Percentiles rank a stretch among this genome's conserved stretches.
These are phyloP conservation scores for Sceloporus undulatus DNA, from an alignment of 2,113 vertebrate species.

Conservation along the genomic window DNA sequence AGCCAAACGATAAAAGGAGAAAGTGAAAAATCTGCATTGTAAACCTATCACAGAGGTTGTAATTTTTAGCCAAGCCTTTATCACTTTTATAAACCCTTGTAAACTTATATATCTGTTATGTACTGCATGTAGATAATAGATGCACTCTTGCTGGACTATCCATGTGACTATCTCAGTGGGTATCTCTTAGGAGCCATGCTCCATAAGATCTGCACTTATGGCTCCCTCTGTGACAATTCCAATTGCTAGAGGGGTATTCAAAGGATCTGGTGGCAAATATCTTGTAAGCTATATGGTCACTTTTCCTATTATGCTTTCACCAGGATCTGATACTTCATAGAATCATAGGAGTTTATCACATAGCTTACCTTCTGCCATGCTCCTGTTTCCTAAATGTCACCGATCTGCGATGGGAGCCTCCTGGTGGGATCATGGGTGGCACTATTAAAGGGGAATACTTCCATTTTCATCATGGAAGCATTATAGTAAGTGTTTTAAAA, in stretches of 20 bases:
- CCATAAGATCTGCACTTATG: conserved; percentile 37
- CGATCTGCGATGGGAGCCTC: too few relatives aligned
- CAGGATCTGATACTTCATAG: too few relatives aligned
- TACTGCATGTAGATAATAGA: conserved; percentile 16
- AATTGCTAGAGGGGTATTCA: not conserved
- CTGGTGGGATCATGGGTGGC: too few relatives aligned
- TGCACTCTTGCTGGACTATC: not conserved
- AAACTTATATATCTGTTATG: not conserved
- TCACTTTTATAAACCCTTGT: conserved; percentile 29
- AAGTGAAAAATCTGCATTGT: conserved; percentile 25
- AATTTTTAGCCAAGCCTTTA: conserved; percentile 50
- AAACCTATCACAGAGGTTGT: conserved; percentile 50
- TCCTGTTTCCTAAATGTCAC: too few relatives aligned
- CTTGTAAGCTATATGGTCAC: not conserved
- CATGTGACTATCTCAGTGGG: not conserved
- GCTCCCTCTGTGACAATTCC: conserved; percentile 31
- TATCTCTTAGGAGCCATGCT: not conserved
- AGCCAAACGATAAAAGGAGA: not conserved
- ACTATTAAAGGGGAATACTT: too few relatives aligned
- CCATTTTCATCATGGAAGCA: too few relatives aligned
- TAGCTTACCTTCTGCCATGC: too few relatives aligned
- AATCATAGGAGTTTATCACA: too few relatives aligned
- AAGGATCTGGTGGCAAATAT: not conserved
- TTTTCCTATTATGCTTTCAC: not conserved
- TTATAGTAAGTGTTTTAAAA: too few relatives aligned